A percentile compares a stretch with the other conserved stretches of the same genome.
phyloP scores from a whole-genome alignment of 2,797 vertebrate genomes.

The Adelosebastes latens region DNA sequence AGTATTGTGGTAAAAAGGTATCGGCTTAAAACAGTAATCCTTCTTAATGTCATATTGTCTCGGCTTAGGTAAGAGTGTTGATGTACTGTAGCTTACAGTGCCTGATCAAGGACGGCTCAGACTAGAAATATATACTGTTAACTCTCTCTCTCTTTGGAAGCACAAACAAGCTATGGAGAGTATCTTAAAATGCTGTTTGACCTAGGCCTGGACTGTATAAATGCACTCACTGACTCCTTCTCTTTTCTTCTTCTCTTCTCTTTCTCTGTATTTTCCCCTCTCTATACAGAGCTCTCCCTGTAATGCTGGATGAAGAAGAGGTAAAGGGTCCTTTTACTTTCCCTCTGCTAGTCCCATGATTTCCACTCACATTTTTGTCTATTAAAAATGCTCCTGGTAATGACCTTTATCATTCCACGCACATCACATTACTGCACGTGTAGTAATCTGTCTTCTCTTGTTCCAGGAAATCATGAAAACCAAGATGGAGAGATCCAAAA shows the following conservation, averaged over 20 bases:
- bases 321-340: slow-evolving; percentile 59
- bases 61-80: neutral
- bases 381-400: slow-evolving; percentile 15
- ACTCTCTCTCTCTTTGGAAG: neutral
- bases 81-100: neutral
- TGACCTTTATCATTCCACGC: neutral
- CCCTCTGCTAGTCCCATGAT: slow-evolving; percentile 40
- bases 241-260: slow-evolving; percentile 5
- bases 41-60: neutral
- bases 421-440: neutral
- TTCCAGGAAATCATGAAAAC: slow-evolving; percentile 94
- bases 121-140: neutral
- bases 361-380: slow-evolving; percentile 42
- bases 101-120: neutral
- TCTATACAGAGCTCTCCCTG: slow-evolving; percentile 80
- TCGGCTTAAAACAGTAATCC: neutral
- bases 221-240: neutral
- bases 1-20: neutral
- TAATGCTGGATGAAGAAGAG: slow-evolving; percentile 85
- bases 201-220: neutral
- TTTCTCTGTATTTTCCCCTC: neutral
- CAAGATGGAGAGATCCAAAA: slow-evolving; percentile 96
- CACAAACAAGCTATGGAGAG: neutral
- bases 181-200: neutral
- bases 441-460: slow-evolving; percentile 1